These are phyloP conservation scores for Carcinoscorpius rotundicauda DNA, from an alignment of 1,140 invertebrate genomes.

Conservation along the genomic window DNA sequence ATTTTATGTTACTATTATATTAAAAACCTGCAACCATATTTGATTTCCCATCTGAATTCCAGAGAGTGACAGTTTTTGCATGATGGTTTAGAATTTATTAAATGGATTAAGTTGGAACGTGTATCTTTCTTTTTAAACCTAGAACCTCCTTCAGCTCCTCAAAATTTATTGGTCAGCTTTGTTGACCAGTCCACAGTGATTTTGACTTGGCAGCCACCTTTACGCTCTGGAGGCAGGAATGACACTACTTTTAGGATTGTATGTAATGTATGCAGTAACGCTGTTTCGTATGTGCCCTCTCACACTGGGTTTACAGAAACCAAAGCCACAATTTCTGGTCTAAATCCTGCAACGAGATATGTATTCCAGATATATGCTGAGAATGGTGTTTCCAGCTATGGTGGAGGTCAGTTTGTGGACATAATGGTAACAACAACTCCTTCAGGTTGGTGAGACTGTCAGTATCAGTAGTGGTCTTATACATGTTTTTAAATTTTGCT, in stretches of 20 bases:
- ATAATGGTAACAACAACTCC: slow-evolving; percentile 77
- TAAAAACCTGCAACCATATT: too few species aligned
- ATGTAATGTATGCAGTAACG: slow-evolving; percentile 66
- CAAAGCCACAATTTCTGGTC: slow-evolving; percentile 72
- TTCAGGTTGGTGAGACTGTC: slow-evolving; percentile 32
- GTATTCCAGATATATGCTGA: slow-evolving; percentile 74
- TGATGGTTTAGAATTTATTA: too few species aligned
- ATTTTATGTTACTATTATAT: too few species aligned
- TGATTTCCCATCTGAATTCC: too few species aligned
- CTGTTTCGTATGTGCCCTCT: slow-evolving; percentile 55
- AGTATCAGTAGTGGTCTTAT: too few species aligned
- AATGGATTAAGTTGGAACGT: too few species aligned
- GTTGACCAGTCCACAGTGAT: slow-evolving; percentile 83
- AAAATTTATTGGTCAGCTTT: slow-evolving; percentile 74
- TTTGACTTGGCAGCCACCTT: slow-evolving; percentile 70
- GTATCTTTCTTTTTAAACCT: slow-evolving; percentile 20
- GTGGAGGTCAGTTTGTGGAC: slow-evolving; percentile 54
- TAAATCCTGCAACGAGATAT: slow-evolving; percentile 83
- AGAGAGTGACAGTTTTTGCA: too few species aligned
- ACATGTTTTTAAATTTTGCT: too few species aligned
- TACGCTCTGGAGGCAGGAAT: slow-evolving; percentile 56
- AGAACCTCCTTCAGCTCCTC: slow-evolving; percentile 80
- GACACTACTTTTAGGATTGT: slow-evolving; percentile 74
- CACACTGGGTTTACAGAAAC: slow-evolving; percentile 77
- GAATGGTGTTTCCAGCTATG: slow-evolving; percentile 59